Percentiles rank a stretch among this genome's conserved stretches.
Evolutionary conservation across 2,113 vertebrate genomes (phyloP).

Genomic region (Fulica atra): DNA sequence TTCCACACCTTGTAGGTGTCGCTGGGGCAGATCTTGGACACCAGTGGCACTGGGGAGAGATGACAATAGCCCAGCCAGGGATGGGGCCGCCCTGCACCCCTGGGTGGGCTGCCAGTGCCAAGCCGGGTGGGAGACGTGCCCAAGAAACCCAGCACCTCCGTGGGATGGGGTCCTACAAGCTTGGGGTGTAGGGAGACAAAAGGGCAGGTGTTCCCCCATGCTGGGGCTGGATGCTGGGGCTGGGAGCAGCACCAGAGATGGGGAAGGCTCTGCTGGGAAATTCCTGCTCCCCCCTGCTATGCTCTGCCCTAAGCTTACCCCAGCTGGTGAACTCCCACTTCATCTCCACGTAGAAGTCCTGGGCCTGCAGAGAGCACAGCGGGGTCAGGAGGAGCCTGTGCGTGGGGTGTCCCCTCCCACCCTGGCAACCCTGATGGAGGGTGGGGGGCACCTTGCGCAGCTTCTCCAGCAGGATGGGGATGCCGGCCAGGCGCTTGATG

Average conservation of each 20-base stretch:
- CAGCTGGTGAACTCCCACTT: conserved; percentile 98
- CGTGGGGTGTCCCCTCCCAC: accelerated
- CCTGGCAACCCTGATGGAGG: accelerated
- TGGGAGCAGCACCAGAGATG: no score
- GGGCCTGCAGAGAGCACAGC: conserved; percentile 77
- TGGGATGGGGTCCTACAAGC: background rate
- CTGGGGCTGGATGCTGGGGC: background rate
- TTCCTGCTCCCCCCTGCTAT: accelerated
- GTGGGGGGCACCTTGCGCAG: conserved; percentile 85
- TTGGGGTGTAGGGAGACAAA: background rate
- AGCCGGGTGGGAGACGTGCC: background rate
- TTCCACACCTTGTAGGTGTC: conserved; percentile 99
- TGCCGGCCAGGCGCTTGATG: conserved; percentile 91
- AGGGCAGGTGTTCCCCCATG: background rate
- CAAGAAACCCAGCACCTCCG: accelerated
- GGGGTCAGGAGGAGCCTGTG: background rate
- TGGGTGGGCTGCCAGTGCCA: accelerated
- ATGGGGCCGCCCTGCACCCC: background rate
- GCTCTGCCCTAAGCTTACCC: conserved; percentile 78
- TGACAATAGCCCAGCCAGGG: background rate
- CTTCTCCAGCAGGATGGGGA: conserved; percentile 92
- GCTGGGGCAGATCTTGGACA: conserved; percentile 97
- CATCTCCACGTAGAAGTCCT: conserved; percentile 98
- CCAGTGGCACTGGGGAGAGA: conserved; percentile 86
- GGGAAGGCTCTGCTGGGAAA: background rate